These are phyloP conservation scores for Sabellastarte sp. DNA, from an alignment of 2,888 invertebrate species.

Conservation along the genomic window DNA sequence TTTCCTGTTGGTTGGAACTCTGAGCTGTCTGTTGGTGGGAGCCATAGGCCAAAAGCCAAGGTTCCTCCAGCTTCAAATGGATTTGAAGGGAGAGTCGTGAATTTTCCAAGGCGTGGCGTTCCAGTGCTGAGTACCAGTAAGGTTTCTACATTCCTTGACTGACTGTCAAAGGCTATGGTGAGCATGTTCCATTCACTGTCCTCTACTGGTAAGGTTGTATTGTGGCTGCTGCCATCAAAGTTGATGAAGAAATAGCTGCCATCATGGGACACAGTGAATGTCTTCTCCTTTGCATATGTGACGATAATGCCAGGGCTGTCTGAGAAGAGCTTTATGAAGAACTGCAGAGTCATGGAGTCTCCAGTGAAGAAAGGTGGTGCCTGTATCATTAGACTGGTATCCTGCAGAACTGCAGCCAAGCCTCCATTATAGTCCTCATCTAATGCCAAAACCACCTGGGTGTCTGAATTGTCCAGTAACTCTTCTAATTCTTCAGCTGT, in stretches of 20 bases:
- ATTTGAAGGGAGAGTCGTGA: not conserved
- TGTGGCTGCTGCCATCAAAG: not conserved
- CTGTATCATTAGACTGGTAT: too few relatives aligned
- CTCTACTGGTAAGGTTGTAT: not conserved
- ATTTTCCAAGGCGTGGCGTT: not conserved
- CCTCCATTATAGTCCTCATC: too few relatives aligned
- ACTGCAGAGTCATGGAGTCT: not conserved
- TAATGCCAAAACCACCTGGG: too few relatives aligned
- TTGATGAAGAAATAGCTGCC: not conserved
- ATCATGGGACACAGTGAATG: not conserved
- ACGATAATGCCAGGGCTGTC: not conserved
- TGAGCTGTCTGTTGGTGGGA: not conserved
- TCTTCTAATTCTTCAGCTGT: too few relatives aligned
- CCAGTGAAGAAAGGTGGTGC: too few relatives aligned
- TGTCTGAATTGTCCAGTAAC: too few relatives aligned
- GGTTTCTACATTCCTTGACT: not conserved
- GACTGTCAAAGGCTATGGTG: not conserved
- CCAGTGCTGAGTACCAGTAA: not conserved
- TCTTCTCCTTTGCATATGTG: not conserved
- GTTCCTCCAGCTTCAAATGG: not conserved
- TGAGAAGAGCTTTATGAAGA: not conserved
- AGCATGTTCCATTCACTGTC: not conserved
- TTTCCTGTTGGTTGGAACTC: not conserved
- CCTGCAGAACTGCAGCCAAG: too few relatives aligned
- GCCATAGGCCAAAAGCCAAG: not conserved